Evolutionary conservation across 2,797 vertebrate genomes (phyloP).

Genomic region (Falco peregrinus): DNA sequence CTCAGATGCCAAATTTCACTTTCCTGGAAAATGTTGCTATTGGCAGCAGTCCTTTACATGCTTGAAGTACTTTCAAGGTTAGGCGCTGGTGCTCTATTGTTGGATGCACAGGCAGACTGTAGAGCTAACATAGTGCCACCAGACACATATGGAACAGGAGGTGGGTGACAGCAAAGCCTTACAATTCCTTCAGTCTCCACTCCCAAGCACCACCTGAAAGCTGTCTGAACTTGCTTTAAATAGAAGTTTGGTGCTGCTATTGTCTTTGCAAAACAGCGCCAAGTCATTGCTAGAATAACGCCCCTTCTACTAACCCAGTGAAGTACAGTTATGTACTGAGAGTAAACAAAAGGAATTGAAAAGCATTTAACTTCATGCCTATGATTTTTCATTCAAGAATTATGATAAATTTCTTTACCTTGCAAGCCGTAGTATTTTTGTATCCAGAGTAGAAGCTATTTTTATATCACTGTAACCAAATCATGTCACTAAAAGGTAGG

Average conservation of each 20-base stretch:
- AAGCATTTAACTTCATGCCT: not conserved
- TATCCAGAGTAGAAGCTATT: not conserved
- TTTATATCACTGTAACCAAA: constrained; percentile 13
- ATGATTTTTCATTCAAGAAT: not conserved
- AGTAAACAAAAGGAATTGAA: not conserved
- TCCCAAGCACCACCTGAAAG: not conserved
- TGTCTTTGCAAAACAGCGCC: not conserved
- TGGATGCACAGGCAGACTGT: not conserved
- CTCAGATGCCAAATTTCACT: constrained; percentile 3
- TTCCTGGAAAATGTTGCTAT: constrained; percentile 2
- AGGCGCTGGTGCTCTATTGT: not conserved
- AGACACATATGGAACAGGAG: not conserved
- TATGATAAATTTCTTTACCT: constrained; percentile 11
- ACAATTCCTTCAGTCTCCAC: not conserved
- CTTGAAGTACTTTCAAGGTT: constrained; percentile 7
- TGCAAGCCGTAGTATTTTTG: not conserved
- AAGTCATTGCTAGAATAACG: not conserved
- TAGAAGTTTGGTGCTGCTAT: not conserved
- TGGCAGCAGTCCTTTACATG: not conserved
- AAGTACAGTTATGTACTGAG: not conserved
- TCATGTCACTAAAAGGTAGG: constrained; percentile 13
- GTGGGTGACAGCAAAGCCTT: not conserved
- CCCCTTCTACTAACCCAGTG: not conserved
- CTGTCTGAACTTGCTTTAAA: not conserved
- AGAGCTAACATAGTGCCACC: not conserved